Evolutionary conservation across 2,797 vertebrate species (phyloP).

Genomic region (Pterois miles): DNA sequence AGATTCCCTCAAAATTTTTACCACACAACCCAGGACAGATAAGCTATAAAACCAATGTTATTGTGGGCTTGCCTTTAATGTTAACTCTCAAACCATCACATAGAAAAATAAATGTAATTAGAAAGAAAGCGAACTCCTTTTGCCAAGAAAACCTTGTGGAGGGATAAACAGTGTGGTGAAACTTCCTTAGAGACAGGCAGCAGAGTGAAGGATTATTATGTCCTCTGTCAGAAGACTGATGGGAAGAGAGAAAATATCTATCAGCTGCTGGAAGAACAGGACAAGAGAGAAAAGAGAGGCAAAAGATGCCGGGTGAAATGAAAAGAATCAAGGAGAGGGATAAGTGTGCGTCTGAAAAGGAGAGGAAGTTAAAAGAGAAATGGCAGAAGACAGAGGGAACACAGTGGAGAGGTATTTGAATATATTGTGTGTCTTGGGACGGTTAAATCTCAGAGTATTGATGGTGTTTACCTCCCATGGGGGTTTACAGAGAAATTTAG

Average conservation of each 20-base stretch:
- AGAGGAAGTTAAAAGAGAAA: background rate
- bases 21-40: background rate
- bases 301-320: background rate
- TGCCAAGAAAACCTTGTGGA: slow-evolving; percentile 27
- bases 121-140: background rate
- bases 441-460: slow-evolving; percentile 36
- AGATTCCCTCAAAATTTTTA: background rate
- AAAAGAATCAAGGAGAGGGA: slow-evolving; percentile 20
- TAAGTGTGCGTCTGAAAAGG: background rate
- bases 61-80: background rate
- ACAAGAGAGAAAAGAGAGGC: slow-evolving; percentile 4
- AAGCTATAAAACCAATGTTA: background rate
- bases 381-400: slow-evolving; percentile 2
- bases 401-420: slow-evolving; percentile 46
- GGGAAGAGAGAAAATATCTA: slow-evolving; percentile 28
- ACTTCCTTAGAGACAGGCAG: slow-evolving; percentile 27
- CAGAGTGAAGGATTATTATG: slow-evolving; percentile 56
- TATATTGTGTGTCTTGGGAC: slow-evolving; percentile 35
- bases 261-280: slow-evolving; percentile 21
- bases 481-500: slow-evolving; percentile 48
- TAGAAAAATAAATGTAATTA: slow-evolving; percentile 4
- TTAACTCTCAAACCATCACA: background rate
- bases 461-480: slow-evolving; percentile 59
- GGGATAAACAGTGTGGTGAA: slow-evolving; percentile 16
- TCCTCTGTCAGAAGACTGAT: slow-evolving; percentile 40